phyloP scores from a whole-genome alignment of 1,140 invertebrate species.

The Cydia strobilella region DNA sequence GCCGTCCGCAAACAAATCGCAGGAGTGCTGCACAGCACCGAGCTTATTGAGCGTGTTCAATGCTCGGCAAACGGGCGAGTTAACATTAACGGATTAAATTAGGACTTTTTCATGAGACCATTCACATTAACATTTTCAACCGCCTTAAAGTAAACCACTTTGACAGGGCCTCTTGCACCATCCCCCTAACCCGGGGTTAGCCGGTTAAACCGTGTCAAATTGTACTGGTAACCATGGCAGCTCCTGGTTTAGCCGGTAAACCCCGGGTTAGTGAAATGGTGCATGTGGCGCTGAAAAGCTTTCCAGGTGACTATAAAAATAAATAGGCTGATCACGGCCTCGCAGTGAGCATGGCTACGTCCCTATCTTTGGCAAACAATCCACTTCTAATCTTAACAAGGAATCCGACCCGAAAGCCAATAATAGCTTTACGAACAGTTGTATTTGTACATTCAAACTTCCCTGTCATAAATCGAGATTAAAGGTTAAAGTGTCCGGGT shows the following conservation, averaged over 20 bases:
- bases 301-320: neutral
- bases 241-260: too few species aligned
- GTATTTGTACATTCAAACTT: conserved; percentile 37
- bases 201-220: too few species aligned
- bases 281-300: neutral
- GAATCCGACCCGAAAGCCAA: conserved; percentile 9
- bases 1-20: too few species aligned
- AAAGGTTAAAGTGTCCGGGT: conserved; percentile 41
- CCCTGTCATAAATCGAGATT: conserved; percentile 47
- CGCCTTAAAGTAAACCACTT: neutral
- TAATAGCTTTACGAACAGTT: conserved; percentile 38
- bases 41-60: too few species aligned
- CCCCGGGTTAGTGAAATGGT: too few species aligned
- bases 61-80: too few species aligned
- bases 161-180: too few species aligned
- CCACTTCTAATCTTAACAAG: conserved; percentile 20
- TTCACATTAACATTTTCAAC: neutral
- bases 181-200: too few species aligned
- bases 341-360: neutral
- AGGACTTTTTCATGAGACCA: neutral
- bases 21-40: too few species aligned
- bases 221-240: too few species aligned
- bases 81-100: neutral
- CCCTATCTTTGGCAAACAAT: conserved; percentile 1
- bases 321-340: neutral